A percentile compares a stretch with the other conserved stretches of the same genome.
Evolutionary conservation across 2,888 invertebrate species (phyloP).

Genomic region (Acanthoscelides obtectus): DNA sequence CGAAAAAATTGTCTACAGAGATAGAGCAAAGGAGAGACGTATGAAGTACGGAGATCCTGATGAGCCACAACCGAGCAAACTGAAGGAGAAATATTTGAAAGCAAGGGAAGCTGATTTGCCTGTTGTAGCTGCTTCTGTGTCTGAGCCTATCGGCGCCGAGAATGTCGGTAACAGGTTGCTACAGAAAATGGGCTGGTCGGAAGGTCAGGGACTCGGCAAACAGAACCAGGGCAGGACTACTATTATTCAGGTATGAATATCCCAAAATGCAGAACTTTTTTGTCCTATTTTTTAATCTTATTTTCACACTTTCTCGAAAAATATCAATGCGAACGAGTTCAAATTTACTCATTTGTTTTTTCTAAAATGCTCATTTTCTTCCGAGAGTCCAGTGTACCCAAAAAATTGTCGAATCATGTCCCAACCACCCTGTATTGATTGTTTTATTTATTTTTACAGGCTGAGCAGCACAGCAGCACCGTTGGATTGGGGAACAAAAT

Average conservation of each 20-base stretch:
- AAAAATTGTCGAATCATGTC: no score
- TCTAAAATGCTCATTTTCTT: no score
- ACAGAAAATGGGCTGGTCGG: slow-evolving; percentile 99
- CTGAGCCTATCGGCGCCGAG: slow-evolving; percentile 72
- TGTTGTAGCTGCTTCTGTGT: slow-evolving; percentile 53
- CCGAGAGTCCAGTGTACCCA: no score
- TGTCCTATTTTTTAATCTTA: no score
- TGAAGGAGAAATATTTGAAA: slow-evolving; percentile 69
- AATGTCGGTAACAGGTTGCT: slow-evolving; percentile 93
- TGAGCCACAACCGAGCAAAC: slow-evolving; percentile 66
- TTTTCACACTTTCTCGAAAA: no score
- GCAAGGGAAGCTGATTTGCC: slow-evolving; percentile 49
- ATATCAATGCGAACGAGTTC: no score
- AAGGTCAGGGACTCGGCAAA: slow-evolving; percentile 93
- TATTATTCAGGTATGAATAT: slow-evolving; percentile 85
- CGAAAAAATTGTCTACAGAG: slow-evolving; percentile 66
- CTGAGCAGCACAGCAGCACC: slow-evolving; percentile 54
- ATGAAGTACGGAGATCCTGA: slow-evolving; percentile 90
- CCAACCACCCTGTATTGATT: no score
- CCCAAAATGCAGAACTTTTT: no score
- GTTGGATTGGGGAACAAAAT: slow-evolving; percentile 86
- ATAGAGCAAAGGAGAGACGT: slow-evolving; percentile 92
- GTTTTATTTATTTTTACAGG: slow-evolving; percentile 41
- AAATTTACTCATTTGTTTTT: no score
- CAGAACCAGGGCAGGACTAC: slow-evolving; percentile 88